A percentile compares a stretch with the other conserved stretches of the same genome.
These are phyloP conservation scores for western clawed frog (Xenopus tropicalis) DNA, from an alignment of 2,113 vertebrate species.

Conservation along the genomic window UCB_Xtro_10.0 CM004444.2:99078001-99078500, in stretches of 20 bases:
- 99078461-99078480: too few species aligned
- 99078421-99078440: too few species aligned
- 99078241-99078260: background rate
- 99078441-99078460: too few species aligned
- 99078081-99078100: conserved; percentile 51
- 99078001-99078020: conserved; percentile 49
- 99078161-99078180: conserved; percentile 45
- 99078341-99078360: too few species aligned
- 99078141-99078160: conserved; percentile 47
- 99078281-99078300: too few species aligned
- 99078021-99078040: conserved; percentile 57
- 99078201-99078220: conserved; percentile 33
- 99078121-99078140: conserved; percentile 51
- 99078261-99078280: background rate
- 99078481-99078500: too few species aligned
- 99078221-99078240: conserved; percentile 16
- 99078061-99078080: conserved; percentile 55
- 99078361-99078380: too few species aligned
- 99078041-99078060: conserved; percentile 57
- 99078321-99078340: too few species aligned
- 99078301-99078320: too few species aligned
- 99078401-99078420: too few species aligned
- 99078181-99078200: conserved; percentile 37
- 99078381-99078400: too few species aligned
- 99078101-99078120: conserved; percentile 57